Base-by-base conservation (phyloP, 2,888 invertebrate genomes). In the Nebria brevicollis region DNA sequence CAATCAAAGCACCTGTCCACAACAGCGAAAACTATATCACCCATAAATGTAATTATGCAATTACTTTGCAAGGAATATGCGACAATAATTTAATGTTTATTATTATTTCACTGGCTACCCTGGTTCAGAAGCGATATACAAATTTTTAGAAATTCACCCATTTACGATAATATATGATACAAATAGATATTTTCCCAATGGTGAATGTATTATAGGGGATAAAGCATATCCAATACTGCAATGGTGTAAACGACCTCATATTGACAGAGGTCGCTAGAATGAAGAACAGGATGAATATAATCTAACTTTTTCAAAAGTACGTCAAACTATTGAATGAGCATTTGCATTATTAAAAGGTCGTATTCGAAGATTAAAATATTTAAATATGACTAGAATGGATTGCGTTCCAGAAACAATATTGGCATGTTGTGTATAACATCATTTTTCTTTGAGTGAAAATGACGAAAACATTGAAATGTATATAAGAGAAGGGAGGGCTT, bases 391-490 rank as follows among this genome's bases (percentile, higher is more conserved):
- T 20, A 20, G 1, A 20, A 20, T 20, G 20, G 20, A 20, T 1
- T 20, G 20, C 20, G 20, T 20, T 54, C 84, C 86, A 73, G 43
- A 82, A 66, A 84, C 83, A 41, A 82, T 86, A 25, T 42, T 86
- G 64, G 86, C 85, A n/a, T 76, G 74, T 73, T 85, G 84, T 77
- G 82, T 85, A 75, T 43, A 85, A 42, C 84, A 85, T 77, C 84
- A 86, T 82, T 82, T 85, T 13, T 85, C 85, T 77, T 72, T 84
- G 10, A 41, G 75, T 11, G 13, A 75, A 73, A 13, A 75, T 64
- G 78, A 83, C 77, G 34, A 66, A 20, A 15, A 66, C 66, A 66
- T 15, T 66, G 66, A 7, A 66, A 66, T 66, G 66, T 66, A 66
- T 66, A 66, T n/a, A 66, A 43, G 1, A 43, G 43, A 10, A 79